These are phyloP conservation scores for Basileuterus tristriatus DNA, from an alignment of 2,797 vertebrate species.

Conservation along the genomic window DNA sequence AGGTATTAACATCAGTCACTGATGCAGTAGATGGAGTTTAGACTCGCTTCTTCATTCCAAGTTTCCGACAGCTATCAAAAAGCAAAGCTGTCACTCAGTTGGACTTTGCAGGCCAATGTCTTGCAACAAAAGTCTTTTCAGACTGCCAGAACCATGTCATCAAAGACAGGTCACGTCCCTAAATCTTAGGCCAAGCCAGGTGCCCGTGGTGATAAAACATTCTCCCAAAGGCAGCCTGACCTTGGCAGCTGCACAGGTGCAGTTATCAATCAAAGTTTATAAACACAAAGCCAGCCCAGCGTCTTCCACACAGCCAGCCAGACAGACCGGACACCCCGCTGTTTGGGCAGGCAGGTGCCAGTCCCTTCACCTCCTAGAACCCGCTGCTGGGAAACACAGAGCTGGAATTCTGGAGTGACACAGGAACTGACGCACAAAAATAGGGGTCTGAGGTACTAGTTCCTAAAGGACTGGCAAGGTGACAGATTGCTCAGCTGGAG, in stretches of 20 bases:
- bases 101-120: neutral
- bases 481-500: neutral
- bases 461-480: neutral
- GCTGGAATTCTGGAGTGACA: neutral
- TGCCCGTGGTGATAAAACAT: constrained; percentile 43
- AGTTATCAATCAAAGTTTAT: constrained; percentile 53
- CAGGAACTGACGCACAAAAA: neutral
- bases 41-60: neutral
- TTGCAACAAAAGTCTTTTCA: neutral
- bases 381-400: neutral
- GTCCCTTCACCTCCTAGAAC: neutral
- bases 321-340: neutral
- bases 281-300: neutral
- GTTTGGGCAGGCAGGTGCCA: neutral
- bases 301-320: neutral
- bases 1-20: neutral
- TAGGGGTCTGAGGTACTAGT: neutral
- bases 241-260: constrained; percentile 28
- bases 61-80: neutral
- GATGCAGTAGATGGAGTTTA: neutral
- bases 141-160: constrained; percentile 52
- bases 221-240: constrained; percentile 54
- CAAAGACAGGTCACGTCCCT: constrained; percentile 4
- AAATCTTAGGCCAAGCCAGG: constrained; percentile 60
- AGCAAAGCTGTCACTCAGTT: neutral